Evolutionary conservation across 2,797 vertebrate genomes (phyloP), one percentile per base, ranked within the genome.

Genomic region (Sorex maritimensis): DNA sequence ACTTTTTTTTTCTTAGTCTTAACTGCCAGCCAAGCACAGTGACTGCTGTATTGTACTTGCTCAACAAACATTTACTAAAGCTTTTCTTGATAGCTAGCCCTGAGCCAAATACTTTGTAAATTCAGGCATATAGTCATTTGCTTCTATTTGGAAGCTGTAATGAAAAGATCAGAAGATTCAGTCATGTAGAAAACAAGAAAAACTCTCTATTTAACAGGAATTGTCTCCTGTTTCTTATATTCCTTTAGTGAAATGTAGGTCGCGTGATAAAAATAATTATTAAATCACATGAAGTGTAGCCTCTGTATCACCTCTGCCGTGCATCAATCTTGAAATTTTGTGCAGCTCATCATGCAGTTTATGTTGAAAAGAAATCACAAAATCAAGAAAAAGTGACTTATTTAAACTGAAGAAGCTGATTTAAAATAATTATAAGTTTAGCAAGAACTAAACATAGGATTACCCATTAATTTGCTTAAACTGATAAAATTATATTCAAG

Each of bases 401-500:
- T 71, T 95, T 93, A 92, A 90, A 79, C 52, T 6, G 49, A 83
- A 81, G 85, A 90, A 68, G 94, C 65, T 74, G 55, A 73, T 90
- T 93, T 92, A 44, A 92, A 90, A 92, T 94, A 90, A 86, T 79
- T 79, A 89, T 81, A 94, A 73, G 68, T 96, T 95, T 88, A 92
- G 65, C 26, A 75, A 86, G 79, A 90, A 94, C 68, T 86, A 93
- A 90, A 88, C 69, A 68, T 81, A 72, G 24, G 28, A 87, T 77
- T 80, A 93, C 44, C 30, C 58, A 15, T 90, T 71, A 65, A 2
- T 92, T 93, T 95, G 88, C 49, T n/a, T 86, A 75, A 91, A 88
- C 75, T 77, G 79, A 85, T 86, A 90, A 94, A 92, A 92, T 88
- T 84, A 81, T 90, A 83, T 38, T 52, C 44, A 38, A 69, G 26